A percentile compares a stretch with the other conserved stretches of the same genome.
phyloP scores from a whole-genome alignment of 2,797 vertebrate species.

The Hydrolagus colliei region DNA sequence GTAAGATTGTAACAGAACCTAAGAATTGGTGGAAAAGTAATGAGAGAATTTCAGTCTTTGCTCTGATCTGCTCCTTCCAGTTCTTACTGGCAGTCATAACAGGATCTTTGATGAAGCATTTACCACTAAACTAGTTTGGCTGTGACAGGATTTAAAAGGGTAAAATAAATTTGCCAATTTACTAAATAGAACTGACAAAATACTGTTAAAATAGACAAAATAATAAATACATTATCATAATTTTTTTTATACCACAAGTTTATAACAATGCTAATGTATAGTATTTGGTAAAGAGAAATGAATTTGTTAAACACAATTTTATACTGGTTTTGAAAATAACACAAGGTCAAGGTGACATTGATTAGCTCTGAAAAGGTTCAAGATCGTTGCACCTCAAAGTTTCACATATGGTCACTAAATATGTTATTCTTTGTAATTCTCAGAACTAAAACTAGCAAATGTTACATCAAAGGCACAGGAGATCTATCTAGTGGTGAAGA shows the following conservation, averaged over 20 bases:
- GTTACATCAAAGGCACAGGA: neutral
- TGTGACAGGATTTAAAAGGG: neutral
- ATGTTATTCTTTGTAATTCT: neutral
- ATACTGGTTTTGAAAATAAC: neutral
- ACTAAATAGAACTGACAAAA: neutral
- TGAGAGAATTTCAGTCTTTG: neutral
- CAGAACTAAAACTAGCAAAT: neutral
- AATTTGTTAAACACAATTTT: neutral
- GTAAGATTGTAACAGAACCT: neutral
- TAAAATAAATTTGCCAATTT: neutral
- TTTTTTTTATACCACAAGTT: neutral
- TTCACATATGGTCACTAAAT: neutral
- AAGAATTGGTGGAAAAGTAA: neutral
- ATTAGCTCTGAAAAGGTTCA: slow-evolving; percentile 4
- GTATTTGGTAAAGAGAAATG: neutral
- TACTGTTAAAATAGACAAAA: neutral
- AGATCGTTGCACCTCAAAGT: neutral
- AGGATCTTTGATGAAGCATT: neutral
- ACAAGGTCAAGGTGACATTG: neutral
- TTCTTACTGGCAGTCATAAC: neutral
- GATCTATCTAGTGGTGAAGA: neutral
- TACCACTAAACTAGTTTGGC: neutral
- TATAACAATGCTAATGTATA: neutral
- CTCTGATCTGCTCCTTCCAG: neutral
- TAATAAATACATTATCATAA: neutral